These are phyloP conservation scores for Eurystomus glaucurus DNA, from an alignment of 2,797 vertebrate species.

Conservation along the genomic window DNA sequence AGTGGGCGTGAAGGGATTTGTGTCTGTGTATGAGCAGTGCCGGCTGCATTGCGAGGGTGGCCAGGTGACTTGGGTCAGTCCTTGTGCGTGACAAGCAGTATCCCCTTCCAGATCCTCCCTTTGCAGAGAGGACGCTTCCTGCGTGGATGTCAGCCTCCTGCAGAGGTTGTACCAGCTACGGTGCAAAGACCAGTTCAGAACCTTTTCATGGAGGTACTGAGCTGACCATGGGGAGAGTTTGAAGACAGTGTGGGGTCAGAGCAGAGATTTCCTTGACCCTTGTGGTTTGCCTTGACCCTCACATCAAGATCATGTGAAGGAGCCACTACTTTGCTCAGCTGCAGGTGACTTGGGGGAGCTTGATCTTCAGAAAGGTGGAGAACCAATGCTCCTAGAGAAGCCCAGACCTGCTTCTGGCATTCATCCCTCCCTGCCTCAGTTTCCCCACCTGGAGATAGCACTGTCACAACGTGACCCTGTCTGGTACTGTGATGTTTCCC, in stretches of 20 bases:
- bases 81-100: neutral
- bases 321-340: neutral
- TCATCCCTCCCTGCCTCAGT: conserved; percentile 5
- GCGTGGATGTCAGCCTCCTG: neutral
- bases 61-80: neutral
- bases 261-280: neutral
- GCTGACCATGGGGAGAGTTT: neutral
- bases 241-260: neutral
- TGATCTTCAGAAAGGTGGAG: neutral
- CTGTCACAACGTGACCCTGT: neutral
- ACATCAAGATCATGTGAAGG: rapidly evolving
- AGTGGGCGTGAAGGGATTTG: conserved; percentile 57
- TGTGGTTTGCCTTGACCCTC: neutral
- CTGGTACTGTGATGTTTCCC: neutral
- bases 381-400: rapidly evolving
- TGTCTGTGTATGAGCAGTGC: neutral
- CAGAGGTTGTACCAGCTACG: rapidly evolving
- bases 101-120: neutral
- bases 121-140: neutral
- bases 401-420: neutral
- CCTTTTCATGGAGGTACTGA: neutral
- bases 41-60: rapidly evolving
- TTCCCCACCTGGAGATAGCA: neutral
- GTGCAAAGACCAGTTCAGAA: neutral
- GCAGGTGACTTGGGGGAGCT: neutral